Base-by-base conservation (phyloP, 35 echinoderm and acorn worm genomes). In the Amphiura filiformis region DNA sequence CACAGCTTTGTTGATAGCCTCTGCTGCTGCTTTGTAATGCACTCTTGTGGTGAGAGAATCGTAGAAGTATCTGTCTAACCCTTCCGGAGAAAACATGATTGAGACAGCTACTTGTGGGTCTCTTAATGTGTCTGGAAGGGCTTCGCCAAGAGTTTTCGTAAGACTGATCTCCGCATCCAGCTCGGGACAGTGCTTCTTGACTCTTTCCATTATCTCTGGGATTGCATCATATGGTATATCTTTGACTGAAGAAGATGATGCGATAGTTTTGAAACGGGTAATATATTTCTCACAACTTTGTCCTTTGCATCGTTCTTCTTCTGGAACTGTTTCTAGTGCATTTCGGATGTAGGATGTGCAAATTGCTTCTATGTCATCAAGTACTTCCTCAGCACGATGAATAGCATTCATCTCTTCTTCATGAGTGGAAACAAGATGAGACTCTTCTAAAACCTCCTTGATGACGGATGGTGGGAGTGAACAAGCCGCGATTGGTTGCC, bases 11-110 rank as follows among this genome's bases (percentile, higher is more conserved):
- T 57, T 64, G 28, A 98, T 79, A 20, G 88, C 79, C 76, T 98
- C 92, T 34, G 89, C 92, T 20, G 86, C 89, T 49, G 86, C 92
- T 81, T 87, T 92, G 80, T 98, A 98, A 83, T 89, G 92, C 28
- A 98, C 56, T 47, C 89, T 88, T 22, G 92, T 98, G 20, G 86
- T 98, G 1, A 94, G 77, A 75, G 96, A 97, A 32, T 97, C 88
- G 44, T 89, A 87, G 87, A 98, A 98, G 56, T 98, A 98, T 13
- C 80, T 81, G 12, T 92, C 89, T 32, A 98, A 83, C 22, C 92
- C 90, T 61, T 98, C 96, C 39, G 89, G 86, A 35, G 84, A 79
- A 81, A 98, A 98, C 31, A 98, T 77, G 31, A 90, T 49, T 7
- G 89, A 86, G 77, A 98, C 86, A 36, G 92, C 96, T 35, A 83